Conservation (phyloP, 1,140 invertebrate species). For the Lepidurus arcticus region DNA sequence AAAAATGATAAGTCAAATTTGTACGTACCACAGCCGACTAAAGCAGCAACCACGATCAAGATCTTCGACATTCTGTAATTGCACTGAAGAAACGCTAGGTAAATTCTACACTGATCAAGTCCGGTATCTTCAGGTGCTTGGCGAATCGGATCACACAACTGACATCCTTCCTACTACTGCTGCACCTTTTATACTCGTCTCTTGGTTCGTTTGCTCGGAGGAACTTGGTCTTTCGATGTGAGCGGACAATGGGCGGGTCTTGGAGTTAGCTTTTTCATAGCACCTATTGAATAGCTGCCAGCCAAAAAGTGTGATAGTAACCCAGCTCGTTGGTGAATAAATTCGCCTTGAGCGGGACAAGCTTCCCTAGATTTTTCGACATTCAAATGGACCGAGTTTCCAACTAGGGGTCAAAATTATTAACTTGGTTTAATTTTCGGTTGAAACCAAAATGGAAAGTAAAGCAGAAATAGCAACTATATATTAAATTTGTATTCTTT, state of each 20-base stretch:
- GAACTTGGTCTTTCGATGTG: background rate
- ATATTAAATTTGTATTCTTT: too few species aligned
- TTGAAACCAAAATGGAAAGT: too few species aligned
- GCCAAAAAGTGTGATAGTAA: background rate
- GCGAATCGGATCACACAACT: background rate
- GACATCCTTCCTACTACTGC: background rate
- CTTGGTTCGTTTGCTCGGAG: background rate
- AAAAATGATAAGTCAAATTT: too few species aligned
- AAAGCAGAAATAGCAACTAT: too few species aligned
- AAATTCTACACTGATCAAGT: background rate
- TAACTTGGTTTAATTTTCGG: too few species aligned
- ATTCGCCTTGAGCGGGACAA: background rate
- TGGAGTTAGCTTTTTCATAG: background rate
- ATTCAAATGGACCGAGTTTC: background rate
- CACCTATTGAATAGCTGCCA: background rate
- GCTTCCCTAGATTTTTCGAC: background rate
- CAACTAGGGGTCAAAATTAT: too few species aligned
- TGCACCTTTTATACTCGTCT: conserved; percentile 13
- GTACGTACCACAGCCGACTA: background rate
- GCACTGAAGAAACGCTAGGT: background rate
- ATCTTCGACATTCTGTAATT: background rate
- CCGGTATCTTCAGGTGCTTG: background rate
- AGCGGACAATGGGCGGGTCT: conserved; percentile 12
- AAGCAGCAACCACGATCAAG: background rate
- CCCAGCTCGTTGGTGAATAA: background rate